phyloP scores from a whole-genome alignment of 2,113 vertebrate genomes.

The Numenius arquata region DNA sequence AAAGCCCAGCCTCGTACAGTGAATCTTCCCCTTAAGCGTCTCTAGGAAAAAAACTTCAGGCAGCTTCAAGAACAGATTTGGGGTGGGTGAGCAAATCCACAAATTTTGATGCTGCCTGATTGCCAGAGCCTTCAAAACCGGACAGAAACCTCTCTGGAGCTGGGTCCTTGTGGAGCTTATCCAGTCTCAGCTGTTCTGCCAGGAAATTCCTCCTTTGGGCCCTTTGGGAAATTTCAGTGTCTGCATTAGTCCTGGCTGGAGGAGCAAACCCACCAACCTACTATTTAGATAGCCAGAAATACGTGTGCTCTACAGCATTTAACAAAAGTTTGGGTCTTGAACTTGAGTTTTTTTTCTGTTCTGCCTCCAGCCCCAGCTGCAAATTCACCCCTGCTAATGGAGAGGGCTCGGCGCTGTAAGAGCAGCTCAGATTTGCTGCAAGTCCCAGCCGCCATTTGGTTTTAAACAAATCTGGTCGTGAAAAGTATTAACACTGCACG shows the following conservation, averaged over 20 bases:
- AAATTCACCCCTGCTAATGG: not conserved
- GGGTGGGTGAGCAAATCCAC: not conserved
- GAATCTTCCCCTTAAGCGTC: not conserved
- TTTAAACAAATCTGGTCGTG: not conserved
- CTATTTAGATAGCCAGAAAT: not conserved
- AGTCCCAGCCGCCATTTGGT: rapidly evolving
- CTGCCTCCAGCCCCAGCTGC: not conserved
- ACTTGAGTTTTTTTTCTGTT: not conserved
- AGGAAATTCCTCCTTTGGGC: not conserved
- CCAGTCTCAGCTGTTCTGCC: not conserved
- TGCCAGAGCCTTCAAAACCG: not conserved
- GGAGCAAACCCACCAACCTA: not conserved
- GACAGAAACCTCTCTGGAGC: not conserved
- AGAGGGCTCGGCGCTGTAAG: not conserved
- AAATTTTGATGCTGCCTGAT: not conserved
- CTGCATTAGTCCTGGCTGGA: not conserved
- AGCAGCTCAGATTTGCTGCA: not conserved
- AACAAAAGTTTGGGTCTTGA: not conserved
- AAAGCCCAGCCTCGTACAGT: not conserved
- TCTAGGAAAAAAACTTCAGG: not conserved
- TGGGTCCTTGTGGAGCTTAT: not conserved
- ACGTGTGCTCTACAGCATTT: not conserved
- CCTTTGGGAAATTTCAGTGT: not conserved
- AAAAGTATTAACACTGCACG: not conserved
- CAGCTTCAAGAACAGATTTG: not conserved